Evolutionary conservation across 2,888 invertebrate genomes (phyloP).

Genomic region (Mythimna loreyi): DNA sequence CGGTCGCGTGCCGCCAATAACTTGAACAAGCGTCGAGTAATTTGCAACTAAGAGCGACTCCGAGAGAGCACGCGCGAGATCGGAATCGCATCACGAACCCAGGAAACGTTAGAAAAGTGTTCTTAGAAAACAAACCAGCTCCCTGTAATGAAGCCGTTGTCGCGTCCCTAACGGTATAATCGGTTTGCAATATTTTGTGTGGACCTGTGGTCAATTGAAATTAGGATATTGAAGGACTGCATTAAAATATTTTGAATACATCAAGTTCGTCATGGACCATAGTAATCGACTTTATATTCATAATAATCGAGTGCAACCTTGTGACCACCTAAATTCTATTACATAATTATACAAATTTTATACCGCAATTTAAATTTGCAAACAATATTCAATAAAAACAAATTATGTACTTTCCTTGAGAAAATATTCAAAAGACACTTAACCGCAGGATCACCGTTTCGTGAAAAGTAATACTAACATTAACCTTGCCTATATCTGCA

Average conservation of each 20-base stretch:
- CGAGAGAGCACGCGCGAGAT: conserved; percentile 80
- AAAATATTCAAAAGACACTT: conserved; percentile 37
- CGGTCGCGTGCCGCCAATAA: conserved; percentile 75
- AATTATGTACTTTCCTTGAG: conserved; percentile 52
- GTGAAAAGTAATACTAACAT: conserved; percentile 43
- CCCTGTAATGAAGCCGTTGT: conserved; percentile 76
- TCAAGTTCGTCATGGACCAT: conserved; percentile 7
- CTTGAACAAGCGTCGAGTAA: conserved; percentile 75
- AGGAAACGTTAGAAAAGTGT: conserved; percentile 76
- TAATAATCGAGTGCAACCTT: conserved; percentile 26
- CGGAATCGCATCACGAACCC: conserved; percentile 80
- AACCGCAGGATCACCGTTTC: conserved; percentile 37
- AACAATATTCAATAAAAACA: conserved; percentile 39
- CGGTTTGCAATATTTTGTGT: conserved; percentile 38
- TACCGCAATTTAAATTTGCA: conserved; percentile 20
- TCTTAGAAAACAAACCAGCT: conserved; percentile 74
- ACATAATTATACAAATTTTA: conserved; percentile 17
- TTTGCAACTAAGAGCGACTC: conserved; percentile 77
- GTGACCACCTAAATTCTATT: conserved; percentile 12
- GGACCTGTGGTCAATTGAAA: conserved; percentile 36
- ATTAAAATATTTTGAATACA: not conserved
- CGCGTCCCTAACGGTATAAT: conserved; percentile 63
- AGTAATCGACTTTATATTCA: not conserved
- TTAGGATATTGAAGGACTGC: conserved; percentile 18
- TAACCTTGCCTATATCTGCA: conserved; percentile 61